These are phyloP conservation scores for Trachops cirrhosus DNA, from an alignment of 2,797 vertebrate genomes.

Conservation along the genomic window DNA sequence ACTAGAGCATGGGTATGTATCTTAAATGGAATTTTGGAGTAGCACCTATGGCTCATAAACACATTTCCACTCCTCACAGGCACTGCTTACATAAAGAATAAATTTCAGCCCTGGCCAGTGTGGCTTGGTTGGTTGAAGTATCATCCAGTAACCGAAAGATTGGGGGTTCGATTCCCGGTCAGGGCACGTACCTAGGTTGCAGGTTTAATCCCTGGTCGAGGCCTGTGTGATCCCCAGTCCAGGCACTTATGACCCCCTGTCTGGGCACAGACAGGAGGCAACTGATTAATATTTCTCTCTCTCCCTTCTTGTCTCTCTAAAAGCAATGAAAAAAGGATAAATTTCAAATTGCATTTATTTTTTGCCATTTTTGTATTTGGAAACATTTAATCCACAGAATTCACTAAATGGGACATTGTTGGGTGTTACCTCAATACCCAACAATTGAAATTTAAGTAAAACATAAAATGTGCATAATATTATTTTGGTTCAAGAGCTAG, in stretches of 20 bases:
- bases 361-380: neutral
- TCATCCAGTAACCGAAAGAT: too few species aligned
- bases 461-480: neutral
- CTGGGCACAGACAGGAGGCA: too few species aligned
- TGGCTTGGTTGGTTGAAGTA: too few species aligned
- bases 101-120: neutral
- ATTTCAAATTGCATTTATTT: neutral
- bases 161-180: too few species aligned
- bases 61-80: neutral
- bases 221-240: too few species aligned
- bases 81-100: neutral
- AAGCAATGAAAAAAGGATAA: neutral
- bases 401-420: neutral
- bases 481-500: neutral
- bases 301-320: too few species aligned
- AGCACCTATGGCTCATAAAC: neutral
- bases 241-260: too few species aligned
- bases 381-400: constrained; percentile 2
- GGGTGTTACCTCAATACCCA: neutral
- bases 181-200: too few species aligned
- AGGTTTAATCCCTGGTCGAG: too few species aligned
- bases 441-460: neutral
- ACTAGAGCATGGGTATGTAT: neutral
- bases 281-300: too few species aligned
- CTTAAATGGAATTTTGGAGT: neutral